Conservation (phyloP, 2,113 vertebrate genomes). For the Tragulus kanchil region DNA sequence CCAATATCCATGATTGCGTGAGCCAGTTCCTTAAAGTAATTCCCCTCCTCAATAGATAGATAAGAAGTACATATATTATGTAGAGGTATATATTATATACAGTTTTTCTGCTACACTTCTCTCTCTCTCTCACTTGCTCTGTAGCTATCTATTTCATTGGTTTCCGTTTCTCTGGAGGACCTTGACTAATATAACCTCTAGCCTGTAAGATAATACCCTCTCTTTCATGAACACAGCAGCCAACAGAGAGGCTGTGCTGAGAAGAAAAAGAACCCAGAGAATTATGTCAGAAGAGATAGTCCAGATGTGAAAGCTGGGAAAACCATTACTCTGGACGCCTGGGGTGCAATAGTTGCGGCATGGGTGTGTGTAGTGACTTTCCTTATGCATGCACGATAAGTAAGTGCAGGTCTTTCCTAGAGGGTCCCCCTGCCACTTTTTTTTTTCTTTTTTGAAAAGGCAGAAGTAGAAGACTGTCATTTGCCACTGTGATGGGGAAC, state of each 20-base stretch:
- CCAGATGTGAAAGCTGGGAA: background rate
- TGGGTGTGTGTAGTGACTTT: background rate
- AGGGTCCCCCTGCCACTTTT: rapidly evolving
- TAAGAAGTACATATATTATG: background rate
- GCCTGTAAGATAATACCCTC: background rate
- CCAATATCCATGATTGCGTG: background rate
- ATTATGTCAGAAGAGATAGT: background rate
- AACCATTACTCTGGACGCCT: background rate
- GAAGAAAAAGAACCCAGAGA: background rate
- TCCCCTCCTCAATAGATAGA: background rate
- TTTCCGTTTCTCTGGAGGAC: background rate
- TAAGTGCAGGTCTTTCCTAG: background rate
- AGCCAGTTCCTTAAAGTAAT: background rate
- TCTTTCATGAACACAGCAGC: background rate
- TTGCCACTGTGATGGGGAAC: background rate
- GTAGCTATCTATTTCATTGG: background rate
- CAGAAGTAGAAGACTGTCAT: background rate
- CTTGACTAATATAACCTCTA: background rate
- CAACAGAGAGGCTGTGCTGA: background rate
- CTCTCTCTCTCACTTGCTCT: background rate
- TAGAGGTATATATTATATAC: background rate
- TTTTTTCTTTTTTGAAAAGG: background rate
- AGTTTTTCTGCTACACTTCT: background rate
- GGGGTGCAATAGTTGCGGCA: background rate
- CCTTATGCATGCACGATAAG: background rate